Base-by-base conservation (phyloP, 2,113 vertebrate species). In the Entelurus aequoreus region DNA sequence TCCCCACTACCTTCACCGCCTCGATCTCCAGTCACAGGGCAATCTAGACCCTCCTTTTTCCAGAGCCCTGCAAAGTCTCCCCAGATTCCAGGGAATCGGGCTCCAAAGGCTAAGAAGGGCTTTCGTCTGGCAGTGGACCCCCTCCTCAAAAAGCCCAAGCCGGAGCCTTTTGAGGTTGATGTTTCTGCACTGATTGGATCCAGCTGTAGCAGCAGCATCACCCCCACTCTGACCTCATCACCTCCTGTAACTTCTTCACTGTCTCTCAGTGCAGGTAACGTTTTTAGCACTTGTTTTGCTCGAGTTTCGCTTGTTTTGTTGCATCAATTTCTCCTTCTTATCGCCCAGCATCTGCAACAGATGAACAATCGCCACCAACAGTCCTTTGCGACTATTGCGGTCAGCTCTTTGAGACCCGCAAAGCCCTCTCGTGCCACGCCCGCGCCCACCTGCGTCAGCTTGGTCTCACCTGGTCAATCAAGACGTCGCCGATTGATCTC, bases 331-430 rank as follows among this genome's bases (percentile, higher is more conserved):
- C 19, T 11, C 28, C 5, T 4, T 48, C 37, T 0, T 60, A 37
- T 35, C 14, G 53, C n/a, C 54, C 35, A 12, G 37, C 12, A 6
- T 63, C 63, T 5, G 52, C 62, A 38, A 16, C 69, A 16, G 92
- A 91, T 51, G 56, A 79, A 13, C 90, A 91, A 13, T 86, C 91
- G 4, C 82, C 87, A 0, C 90, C 92, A 1, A 90, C 93, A 9
- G 92, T 95, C 76, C 92, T 90, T 19, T 98, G 95, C 1, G 92
- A 95, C 49, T 96, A 91, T 86, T 97, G 95, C 1, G 92, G 93
- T 0, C 95, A 97, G 76, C 91, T 92, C 79, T 97, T 98, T 7
- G 94, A 97, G 12, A 97, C 94, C 53, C 92, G 94, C 14, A 97
- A 97, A 80, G 95, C 94, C 0, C 88, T 97, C 2, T 97, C 95